Evolutionary conservation across 2,888 invertebrate genomes (phyloP).

Genomic region (Phaonia tiefii): DNA sequence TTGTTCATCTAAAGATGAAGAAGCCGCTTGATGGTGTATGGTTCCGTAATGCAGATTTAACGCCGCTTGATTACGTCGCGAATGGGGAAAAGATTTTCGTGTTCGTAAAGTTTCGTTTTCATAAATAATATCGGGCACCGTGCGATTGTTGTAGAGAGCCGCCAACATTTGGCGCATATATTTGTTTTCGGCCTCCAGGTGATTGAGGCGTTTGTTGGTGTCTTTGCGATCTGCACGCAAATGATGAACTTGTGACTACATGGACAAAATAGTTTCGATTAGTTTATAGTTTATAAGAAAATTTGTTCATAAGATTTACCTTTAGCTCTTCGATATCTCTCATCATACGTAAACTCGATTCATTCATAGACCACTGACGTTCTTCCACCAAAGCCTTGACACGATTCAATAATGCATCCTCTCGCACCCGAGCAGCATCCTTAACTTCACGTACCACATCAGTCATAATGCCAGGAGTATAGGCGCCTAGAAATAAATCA

Average conservation of each 20-base stretch:
- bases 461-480: conserved; percentile 87
- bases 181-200: conserved; percentile 86
- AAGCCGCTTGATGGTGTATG: conserved; percentile 75
- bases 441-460: conserved; percentile 88
- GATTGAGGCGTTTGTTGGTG: conserved; percentile 85
- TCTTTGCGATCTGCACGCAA: conserved; percentile 85
- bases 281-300: background rate
- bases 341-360: conserved; percentile 78
- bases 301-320: conserved; percentile 69
- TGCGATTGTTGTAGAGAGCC: conserved; percentile 74
- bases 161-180: conserved; percentile 79
- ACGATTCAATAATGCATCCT: conserved; percentile 84
- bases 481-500: conserved; percentile 78
- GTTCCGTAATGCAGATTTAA: conserved; percentile 79
- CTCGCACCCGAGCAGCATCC: conserved; percentile 86
- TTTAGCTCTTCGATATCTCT: conserved; percentile 80
- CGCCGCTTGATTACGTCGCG: conserved; percentile 72
- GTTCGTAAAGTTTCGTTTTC: conserved; percentile 77
- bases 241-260: conserved; percentile 85
- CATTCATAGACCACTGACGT: conserved; percentile 80
- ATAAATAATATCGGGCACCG: conserved; percentile 74
- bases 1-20: conserved; percentile 73
- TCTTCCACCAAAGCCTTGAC: conserved; percentile 80
- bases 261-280: background rate
- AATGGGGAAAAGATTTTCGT: conserved; percentile 72